Evolutionary conservation across 2,113 vertebrate genomes (phyloP).

Genomic region (Edolisoma coerulescens): DNA sequence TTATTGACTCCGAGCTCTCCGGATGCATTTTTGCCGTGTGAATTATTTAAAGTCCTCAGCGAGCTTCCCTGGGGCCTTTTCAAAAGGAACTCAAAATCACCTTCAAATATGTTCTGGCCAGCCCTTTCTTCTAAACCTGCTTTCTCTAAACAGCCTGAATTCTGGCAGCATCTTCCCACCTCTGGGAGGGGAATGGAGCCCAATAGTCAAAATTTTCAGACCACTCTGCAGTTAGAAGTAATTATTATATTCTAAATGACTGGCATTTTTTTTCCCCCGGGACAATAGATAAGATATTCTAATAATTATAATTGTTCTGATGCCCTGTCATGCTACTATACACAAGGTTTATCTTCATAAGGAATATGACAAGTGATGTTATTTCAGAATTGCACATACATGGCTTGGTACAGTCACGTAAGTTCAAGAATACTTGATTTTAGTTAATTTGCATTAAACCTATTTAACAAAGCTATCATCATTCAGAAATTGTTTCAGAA

Average conservation of each 20-base stretch:
- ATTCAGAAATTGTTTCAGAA: not conserved
- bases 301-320: not conserved
- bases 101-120: not conserved
- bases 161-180: not conserved
- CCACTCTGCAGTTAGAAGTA: not conserved
- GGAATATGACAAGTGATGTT: not conserved
- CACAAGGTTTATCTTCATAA: not conserved
- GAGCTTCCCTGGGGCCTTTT: constrained; percentile 9
- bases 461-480: not conserved
- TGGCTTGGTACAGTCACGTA: not conserved
- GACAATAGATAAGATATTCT: not conserved
- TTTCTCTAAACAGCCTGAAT: not conserved
- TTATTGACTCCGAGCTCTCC: constrained; percentile 34
- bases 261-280: not conserved
- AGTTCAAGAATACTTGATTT: not conserved
- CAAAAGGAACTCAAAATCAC: not conserved
- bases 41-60: constrained; percentile 28
- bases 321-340: not conserved
- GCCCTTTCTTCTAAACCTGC: not conserved
- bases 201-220: not conserved
- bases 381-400: not conserved
- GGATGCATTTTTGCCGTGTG: constrained; percentile 17
- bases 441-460: not conserved
- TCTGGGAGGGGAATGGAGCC: not conserved
- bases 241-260: not conserved